These are phyloP conservation scores for Halesus radiatus DNA, from an alignment of 1,140 invertebrate species.

Conservation along the genomic window DNA sequence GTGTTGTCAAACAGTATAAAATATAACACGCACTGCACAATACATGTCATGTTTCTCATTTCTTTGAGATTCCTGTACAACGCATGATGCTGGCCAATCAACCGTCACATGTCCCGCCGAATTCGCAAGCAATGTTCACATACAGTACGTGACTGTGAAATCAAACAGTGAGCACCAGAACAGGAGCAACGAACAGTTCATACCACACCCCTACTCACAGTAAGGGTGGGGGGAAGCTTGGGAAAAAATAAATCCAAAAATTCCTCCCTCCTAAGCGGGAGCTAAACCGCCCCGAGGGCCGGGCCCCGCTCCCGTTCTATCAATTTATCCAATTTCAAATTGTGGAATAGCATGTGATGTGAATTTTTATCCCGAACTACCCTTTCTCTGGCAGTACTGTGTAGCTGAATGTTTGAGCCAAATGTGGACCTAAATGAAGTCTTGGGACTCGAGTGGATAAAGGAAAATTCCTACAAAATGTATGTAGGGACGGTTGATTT, in stretches of 20 bases:
- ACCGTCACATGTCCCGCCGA: slow-evolving; percentile 53
- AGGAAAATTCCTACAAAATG: no score
- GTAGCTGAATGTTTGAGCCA: slow-evolving; percentile 15
- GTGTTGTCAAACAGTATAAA: no score
- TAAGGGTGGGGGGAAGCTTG: slow-evolving; percentile 5
- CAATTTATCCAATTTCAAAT: slow-evolving; percentile 58
- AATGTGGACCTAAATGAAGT: slow-evolving; percentile 11
- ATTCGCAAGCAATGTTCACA: slow-evolving; percentile 57
- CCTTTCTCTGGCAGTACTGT: slow-evolving; percentile 20
- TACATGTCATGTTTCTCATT: no score
- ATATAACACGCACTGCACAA: no score
- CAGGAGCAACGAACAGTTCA: neutral
- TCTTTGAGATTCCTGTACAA: no score
- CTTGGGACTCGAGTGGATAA: neutral
- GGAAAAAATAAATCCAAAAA: slow-evolving; percentile 54
- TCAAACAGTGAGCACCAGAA: slow-evolving; percentile 48
- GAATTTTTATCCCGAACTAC: slow-evolving; percentile 54
- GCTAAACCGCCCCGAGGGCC: slow-evolving; percentile 23
- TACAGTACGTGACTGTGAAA: slow-evolving; percentile 52
- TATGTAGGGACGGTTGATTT: no score
- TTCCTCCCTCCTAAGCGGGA: slow-evolving; percentile 40
- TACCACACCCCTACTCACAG: slow-evolving; percentile 24
- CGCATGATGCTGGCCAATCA: slow-evolving; percentile 42
- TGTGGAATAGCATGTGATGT: slow-evolving; percentile 56
- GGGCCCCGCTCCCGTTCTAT: slow-evolving; percentile 50